These are phyloP conservation scores for Gymnoscopelus microlampas DNA, from an alignment of 2,797 vertebrate genomes.

Conservation along the genomic window DNA sequence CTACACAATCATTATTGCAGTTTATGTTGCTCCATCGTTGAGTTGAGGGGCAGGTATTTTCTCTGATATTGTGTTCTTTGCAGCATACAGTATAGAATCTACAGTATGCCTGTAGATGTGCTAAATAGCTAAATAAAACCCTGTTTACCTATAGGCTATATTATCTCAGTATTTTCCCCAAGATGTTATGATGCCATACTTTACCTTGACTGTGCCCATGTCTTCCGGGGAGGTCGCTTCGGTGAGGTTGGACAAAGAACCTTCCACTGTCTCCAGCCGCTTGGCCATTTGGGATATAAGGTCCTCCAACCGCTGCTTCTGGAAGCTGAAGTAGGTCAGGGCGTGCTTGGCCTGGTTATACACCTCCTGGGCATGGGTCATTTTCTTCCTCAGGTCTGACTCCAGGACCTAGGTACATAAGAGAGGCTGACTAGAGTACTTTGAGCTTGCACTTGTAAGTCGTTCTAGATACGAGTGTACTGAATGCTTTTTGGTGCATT, in stretches of 20 bases:
- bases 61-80: neutral
- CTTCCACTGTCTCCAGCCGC: constrained; percentile 84
- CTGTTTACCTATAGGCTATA: too few species aligned
- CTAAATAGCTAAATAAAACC: too few species aligned
- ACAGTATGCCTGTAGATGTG: too few species aligned
- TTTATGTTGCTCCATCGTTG: neutral
- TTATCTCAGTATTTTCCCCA: too few species aligned
- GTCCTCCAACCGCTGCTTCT: constrained; percentile 88
- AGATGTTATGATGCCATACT: constrained; percentile 65
- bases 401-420: constrained; percentile 85
- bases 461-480: too few species aligned
- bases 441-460: too few species aligned
- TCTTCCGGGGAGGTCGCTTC: constrained; percentile 80
- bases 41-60: neutral
- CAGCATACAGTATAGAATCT: too few species aligned
- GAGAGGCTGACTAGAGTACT: constrained; percentile 1
- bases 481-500: too few species aligned
- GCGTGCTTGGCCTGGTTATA: constrained; percentile 87
- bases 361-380: constrained; percentile 88
- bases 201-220: constrained; percentile 92
- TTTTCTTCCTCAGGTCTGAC: constrained; percentile 89
- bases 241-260: constrained; percentile 80
- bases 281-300: constrained; percentile 83
- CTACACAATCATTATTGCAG: neutral
- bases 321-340: constrained; percentile 88